phyloP scores from a whole-genome alignment of 2,797 vertebrate species.

The Otolemur crassicaudatus region DNA sequence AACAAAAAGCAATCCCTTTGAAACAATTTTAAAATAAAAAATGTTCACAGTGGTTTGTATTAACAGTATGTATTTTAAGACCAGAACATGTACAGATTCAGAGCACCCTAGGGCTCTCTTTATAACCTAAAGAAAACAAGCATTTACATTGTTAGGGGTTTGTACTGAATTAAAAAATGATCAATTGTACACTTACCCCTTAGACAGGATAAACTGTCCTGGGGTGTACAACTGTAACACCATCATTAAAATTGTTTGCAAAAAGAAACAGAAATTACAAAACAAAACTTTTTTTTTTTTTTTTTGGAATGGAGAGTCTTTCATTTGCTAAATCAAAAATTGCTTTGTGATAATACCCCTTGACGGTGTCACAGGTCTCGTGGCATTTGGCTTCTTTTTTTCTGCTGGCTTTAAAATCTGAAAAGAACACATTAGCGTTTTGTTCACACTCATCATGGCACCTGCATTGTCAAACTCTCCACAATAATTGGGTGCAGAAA shows the following conservation, averaged over 20 bases:
- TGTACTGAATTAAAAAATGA: conserved; percentile 80
- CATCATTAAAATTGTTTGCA: conserved; percentile 75
- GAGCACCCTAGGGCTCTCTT: conserved; percentile 88
- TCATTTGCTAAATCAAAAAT: conserved; percentile 85
- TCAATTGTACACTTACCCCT: conserved; percentile 76
- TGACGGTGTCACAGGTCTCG: conserved; percentile 97
- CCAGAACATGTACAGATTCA: conserved; percentile 85
- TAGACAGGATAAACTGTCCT: conserved; percentile 76
- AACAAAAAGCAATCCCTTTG: conserved; percentile 89
- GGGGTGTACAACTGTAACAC: conserved; percentile 85
- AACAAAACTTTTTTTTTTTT: conserved; percentile 80
- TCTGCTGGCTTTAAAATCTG: conserved; percentile 92
- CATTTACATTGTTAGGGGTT: conserved; percentile 86
- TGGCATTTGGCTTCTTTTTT: conserved; percentile 98
- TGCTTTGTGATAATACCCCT: conserved; percentile 99
- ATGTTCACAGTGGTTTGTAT: conserved; percentile 91
- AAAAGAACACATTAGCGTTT: conserved; percentile 99
- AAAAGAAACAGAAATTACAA: conserved; percentile 75
- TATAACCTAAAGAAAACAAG: conserved; percentile 86
- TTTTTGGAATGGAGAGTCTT: conserved; percentile 83
- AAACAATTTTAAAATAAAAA: conserved; percentile 85
- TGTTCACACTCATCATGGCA: conserved; percentile 99
- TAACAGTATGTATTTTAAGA: conserved; percentile 87
- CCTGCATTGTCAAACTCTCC: conserved; percentile 99
- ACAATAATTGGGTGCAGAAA: conserved; percentile 99